Percentiles rank a stretch among this genome's conserved stretches.
These are phyloP conservation scores for Lagopus leucura DNA, from an alignment of 2,113 vertebrate genomes.

Conservation along the genomic window DNA sequence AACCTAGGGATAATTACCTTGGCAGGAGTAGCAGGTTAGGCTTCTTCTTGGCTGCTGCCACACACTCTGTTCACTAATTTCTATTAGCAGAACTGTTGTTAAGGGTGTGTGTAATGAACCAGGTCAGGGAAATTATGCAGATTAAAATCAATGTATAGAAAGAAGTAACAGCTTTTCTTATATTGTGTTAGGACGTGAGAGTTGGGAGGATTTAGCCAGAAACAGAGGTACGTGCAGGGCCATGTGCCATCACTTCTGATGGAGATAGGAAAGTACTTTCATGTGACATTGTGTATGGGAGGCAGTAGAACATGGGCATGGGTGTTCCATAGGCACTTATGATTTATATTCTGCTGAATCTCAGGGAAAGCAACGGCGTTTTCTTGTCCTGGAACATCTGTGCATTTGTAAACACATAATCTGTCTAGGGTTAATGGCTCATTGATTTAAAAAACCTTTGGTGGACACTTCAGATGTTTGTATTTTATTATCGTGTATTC, in stretches of 20 bases:
- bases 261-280: background rate
- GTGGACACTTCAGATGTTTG: background rate
- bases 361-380: background rate
- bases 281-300: background rate
- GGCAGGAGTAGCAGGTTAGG: background rate
- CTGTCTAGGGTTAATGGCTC: constrained; percentile 5
- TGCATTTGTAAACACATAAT: background rate
- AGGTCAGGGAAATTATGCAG: background rate
- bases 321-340: background rate
- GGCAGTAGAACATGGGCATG: background rate
- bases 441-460: background rate
- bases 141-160: background rate
- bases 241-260: background rate
- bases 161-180: background rate
- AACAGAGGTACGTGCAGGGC: background rate
- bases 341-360: background rate
- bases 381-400: background rate
- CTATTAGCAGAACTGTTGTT: background rate
- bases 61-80: background rate
- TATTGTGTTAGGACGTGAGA: background rate
- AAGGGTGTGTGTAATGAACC: background rate
- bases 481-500: background rate
- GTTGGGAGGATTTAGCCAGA: background rate
- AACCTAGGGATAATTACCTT: background rate
- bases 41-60: background rate